phyloP scores from a whole-genome alignment of 2,113 vertebrate genomes.

The Bubo scandiacus region DNA sequence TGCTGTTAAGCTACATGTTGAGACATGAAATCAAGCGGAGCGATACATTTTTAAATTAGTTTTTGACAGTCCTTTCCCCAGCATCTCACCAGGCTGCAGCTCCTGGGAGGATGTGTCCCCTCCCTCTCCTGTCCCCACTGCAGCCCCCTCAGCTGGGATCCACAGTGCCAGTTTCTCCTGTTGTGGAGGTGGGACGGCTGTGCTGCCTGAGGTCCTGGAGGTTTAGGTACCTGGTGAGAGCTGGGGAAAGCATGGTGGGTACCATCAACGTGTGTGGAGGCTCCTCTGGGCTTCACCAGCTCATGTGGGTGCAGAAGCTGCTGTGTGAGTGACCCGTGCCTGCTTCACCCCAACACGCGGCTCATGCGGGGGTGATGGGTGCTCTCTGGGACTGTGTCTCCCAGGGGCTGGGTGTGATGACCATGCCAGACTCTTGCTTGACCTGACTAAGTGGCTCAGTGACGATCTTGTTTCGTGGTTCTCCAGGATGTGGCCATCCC shows the following conservation, averaged over 20 bases:
- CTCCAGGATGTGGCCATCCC: neutral
- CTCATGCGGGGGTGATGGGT: accelerated
- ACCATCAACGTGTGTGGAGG: accelerated
- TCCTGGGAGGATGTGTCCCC: neutral
- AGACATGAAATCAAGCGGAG: conserved; percentile 67
- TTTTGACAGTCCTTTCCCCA: conserved; percentile 46
- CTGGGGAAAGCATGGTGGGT: neutral
- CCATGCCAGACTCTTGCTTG: neutral
- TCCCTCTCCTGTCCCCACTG: neutral
- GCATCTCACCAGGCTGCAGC: conserved; percentile 12
- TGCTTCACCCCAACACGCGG: accelerated
- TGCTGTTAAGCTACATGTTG: conserved; percentile 60
- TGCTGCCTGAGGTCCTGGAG: accelerated
- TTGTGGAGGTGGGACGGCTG: neutral
- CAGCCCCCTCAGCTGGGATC: accelerated
- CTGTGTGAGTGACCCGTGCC: neutral
- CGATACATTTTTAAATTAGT: conserved; percentile 50
- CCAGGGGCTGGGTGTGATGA: neutral
- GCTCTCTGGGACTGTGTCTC: neutral
- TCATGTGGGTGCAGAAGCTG: neutral
- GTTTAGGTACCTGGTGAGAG: neutral
- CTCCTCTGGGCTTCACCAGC: neutral
- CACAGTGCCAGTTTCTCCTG: neutral
- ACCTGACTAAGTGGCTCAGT: accelerated
- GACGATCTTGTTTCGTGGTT: neutral